These are phyloP conservation scores for Aricia agestis DNA, from an alignment of 1,140 invertebrate genomes.

Conservation along the genomic window DNA sequence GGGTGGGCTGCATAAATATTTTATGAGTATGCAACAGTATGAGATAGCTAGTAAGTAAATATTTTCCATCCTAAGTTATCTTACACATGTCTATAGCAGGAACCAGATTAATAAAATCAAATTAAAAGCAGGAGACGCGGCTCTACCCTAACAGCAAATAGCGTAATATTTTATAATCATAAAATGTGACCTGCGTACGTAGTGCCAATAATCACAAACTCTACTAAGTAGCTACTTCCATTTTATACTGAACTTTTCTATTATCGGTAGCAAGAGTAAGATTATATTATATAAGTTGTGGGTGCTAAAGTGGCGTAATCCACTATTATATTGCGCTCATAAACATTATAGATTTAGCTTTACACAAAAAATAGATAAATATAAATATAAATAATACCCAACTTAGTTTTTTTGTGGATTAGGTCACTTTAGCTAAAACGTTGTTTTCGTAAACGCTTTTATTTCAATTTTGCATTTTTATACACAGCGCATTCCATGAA, in stretches of 20 bases:
- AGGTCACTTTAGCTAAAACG: not conserved
- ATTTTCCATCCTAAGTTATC: no score
- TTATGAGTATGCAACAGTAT: no score
- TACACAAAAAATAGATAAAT: not conserved
- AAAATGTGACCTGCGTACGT: slow-evolving; percentile 58
- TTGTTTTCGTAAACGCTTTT: not conserved
- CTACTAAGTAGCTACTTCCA: slow-evolving; percentile 33
- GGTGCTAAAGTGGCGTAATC: not conserved
- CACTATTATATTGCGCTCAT: not conserved
- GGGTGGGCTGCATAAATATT: no score
- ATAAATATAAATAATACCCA: not conserved
- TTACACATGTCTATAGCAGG: no score
- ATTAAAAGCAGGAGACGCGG: no score
- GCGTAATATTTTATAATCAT: slow-evolving; percentile 58
- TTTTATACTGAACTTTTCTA: slow-evolving; percentile 33
- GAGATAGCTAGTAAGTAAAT: no score
- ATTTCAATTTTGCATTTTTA: slow-evolving; percentile 24
- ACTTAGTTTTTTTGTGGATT: not conserved
- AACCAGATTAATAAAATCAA: no score
- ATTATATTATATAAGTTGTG: slow-evolving; percentile 21
- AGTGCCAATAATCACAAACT: slow-evolving; percentile 58
- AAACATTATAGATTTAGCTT: no score
- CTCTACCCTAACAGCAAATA: slow-evolving; percentile 11
- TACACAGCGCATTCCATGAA: slow-evolving; percentile 58
- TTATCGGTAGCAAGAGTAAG: slow-evolving; percentile 25